Base-by-base conservation (phyloP, 2,888 invertebrate species). In the Philhelius pedissequus region DNA sequence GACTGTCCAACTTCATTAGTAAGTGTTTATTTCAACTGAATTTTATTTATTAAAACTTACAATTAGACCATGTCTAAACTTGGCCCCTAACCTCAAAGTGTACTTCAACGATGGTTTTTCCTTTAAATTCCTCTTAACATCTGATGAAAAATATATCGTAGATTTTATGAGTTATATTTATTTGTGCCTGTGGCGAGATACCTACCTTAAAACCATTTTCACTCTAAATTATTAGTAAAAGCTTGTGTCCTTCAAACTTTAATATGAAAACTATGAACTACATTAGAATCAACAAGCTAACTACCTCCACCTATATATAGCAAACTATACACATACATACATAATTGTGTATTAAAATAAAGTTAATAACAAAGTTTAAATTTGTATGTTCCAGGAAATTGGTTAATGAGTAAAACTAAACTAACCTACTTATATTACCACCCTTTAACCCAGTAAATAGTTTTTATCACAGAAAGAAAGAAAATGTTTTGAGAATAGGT, bases 1-100 rank as follows among this genome's bases (percentile, higher is more conserved):
- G 83, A 79, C 27, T 75, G 70, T 32, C 38, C 38, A 58, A 74
- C 64, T 74, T 58, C 79, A 4, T 64, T 58, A 69, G 83, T 83
- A 79, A 79, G 78, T 64, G 13, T 27, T 43, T 60, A 15, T 27
- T 43, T 60, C 9, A 13, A 7, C 11, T 11, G 15, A 68, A 69
- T 0, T 52, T 15, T 15, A 30, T 30, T 40, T 8, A 40, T 5
- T 15, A 27, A 40, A 27, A 9, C 3, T n/a, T 11, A 8, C 40
- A 7, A 15, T 30, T 6, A 27, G 1, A 27, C 15, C 0, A n/a
- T 35, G 54, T 30, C 11, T 18, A 54, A 54, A 54, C 32, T 18
- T 48, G 22, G 25, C 48, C 48, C 25, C 22, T 48, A 20, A 45
- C 45, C 11, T 22, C 20, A 45, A 45, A 20, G 5, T 1, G 35